Evolutionary conservation across 2,888 invertebrate species (phyloP).

Genomic region (Syrista parreyssii): DNA sequence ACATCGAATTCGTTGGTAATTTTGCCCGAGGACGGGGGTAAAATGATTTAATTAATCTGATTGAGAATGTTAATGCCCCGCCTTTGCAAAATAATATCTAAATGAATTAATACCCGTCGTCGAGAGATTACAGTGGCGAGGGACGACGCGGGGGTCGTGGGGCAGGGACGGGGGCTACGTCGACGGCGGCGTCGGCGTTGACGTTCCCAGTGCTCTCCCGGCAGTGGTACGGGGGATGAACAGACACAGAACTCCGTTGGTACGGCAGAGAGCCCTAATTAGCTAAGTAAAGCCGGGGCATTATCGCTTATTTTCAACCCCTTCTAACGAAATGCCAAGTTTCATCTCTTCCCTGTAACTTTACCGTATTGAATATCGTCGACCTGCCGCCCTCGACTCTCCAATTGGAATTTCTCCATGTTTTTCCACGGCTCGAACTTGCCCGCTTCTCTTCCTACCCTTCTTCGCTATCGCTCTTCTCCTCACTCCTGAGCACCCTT

Average conservation of each 20-base stretch:
- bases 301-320: conserved; percentile 64
- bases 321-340: conserved; percentile 31
- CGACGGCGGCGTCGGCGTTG: not conserved
- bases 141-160: conserved; percentile 20
- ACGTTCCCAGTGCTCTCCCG: not conserved
- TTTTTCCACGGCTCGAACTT: conserved; percentile 8
- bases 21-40: conserved; percentile 15
- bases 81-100: conserved; percentile 59
- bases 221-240: conserved; percentile 34
- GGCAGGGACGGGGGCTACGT: conserved; percentile 10
- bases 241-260: conserved; percentile 42
- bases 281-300: conserved; percentile 65
- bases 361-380: conserved; percentile 7
- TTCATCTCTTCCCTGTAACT: conserved; percentile 15
- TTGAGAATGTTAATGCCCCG: conserved; percentile 59
- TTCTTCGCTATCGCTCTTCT: conserved; percentile 12
- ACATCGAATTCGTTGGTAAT: conserved; percentile 11
- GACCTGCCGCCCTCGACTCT: conserved; percentile 13
- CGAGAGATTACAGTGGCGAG: conserved; percentile 24
- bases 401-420: conserved; percentile 14
- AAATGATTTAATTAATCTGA: conserved; percentile 63
- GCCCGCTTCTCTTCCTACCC: conserved; percentile 22
- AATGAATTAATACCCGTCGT: conserved; percentile 58
- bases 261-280: conserved; percentile 53
- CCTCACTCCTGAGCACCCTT: conserved; percentile 34